Evolutionary conservation across 2,888 invertebrate genomes (phyloP).

Genomic region (Lithosia quadra): DNA sequence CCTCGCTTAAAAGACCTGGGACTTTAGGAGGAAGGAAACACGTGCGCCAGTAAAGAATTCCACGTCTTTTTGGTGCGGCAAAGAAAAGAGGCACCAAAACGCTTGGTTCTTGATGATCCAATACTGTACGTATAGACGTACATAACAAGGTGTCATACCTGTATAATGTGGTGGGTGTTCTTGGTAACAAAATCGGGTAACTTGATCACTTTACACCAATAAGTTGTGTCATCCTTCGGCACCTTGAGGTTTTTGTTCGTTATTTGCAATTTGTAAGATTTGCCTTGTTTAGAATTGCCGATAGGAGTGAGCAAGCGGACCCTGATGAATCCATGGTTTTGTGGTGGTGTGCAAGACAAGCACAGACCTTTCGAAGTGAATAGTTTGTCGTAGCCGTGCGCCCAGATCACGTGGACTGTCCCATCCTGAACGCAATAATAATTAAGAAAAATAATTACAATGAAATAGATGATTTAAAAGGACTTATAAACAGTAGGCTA

Average conservation of each 20-base stretch:
- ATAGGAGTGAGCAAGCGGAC: slow-evolving; percentile 88
- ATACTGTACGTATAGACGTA: too few species aligned
- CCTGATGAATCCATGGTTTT: slow-evolving; percentile 91
- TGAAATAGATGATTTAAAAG: too few species aligned
- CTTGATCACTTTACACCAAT: slow-evolving; percentile 97
- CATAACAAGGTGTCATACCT: slow-evolving; percentile 72
- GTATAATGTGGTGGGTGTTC: slow-evolving; percentile 93
- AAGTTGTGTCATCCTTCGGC: slow-evolving; percentile 96
- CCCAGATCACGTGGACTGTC: slow-evolving; percentile 95
- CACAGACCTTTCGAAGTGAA: slow-evolving; percentile 89
- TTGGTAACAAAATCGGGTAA: slow-evolving; percentile 89
- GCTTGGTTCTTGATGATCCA: too few species aligned
- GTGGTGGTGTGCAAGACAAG: slow-evolving; percentile 81
- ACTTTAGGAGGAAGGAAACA: too few species aligned
- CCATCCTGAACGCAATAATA: slow-evolving; percentile 89
- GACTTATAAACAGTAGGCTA: too few species aligned
- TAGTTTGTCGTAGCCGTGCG: slow-evolving; percentile 91
- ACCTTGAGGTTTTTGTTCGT: slow-evolving; percentile 90
- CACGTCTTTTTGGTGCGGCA: too few species aligned
- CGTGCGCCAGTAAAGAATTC: too few species aligned
- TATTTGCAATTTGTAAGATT: slow-evolving; percentile 88
- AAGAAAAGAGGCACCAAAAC: too few species aligned
- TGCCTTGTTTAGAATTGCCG: slow-evolving; percentile 65
- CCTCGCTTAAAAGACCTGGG: too few species aligned
- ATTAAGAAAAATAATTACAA: background rate